These are phyloP conservation scores for Chalcosyrphus nemorum DNA, from an alignment of 2,888 invertebrate species.

Conservation along the genomic window DNA sequence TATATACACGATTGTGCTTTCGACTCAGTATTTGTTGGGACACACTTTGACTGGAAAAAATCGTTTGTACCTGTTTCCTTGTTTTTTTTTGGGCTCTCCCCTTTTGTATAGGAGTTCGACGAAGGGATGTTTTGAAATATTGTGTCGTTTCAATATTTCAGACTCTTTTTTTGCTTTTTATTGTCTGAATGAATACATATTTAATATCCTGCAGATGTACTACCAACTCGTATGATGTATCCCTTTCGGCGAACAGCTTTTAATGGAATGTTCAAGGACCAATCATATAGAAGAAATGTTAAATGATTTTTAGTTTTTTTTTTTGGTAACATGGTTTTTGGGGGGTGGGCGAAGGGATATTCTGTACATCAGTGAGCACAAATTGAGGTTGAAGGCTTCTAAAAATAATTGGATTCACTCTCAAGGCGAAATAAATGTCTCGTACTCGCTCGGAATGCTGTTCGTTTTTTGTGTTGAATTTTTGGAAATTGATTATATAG, in stretches of 20 bases:
- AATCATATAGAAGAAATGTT: not conserved
- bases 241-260: not conserved
- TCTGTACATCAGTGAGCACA: constrained; percentile 17
- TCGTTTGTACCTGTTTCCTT: not conserved
- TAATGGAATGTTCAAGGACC: not conserved
- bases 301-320: constrained; percentile 12
- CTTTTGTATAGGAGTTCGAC: not conserved
- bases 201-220: constrained; percentile 33
- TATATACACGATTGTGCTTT: too few species aligned
- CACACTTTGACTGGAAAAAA: not conserved
- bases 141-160: not conserved
- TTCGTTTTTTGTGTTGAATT: not conserved
- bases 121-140: not conserved
- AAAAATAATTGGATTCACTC: constrained; percentile 11
- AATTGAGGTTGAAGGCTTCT: constrained; percentile 8
- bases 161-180: not conserved
- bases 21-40: not conserved
- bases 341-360: too few species aligned
- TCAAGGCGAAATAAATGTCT: not conserved
- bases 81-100: not conserved
- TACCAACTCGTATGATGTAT: too few species aligned
- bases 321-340: too few species aligned
- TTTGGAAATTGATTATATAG: not conserved
- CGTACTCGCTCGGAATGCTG: too few species aligned
- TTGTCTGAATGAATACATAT: not conserved